Evolutionary conservation across 2,113 vertebrate genomes (phyloP), one percentile per base, ranked within the genome.

Genomic region (Furnarius figulus): DNA sequence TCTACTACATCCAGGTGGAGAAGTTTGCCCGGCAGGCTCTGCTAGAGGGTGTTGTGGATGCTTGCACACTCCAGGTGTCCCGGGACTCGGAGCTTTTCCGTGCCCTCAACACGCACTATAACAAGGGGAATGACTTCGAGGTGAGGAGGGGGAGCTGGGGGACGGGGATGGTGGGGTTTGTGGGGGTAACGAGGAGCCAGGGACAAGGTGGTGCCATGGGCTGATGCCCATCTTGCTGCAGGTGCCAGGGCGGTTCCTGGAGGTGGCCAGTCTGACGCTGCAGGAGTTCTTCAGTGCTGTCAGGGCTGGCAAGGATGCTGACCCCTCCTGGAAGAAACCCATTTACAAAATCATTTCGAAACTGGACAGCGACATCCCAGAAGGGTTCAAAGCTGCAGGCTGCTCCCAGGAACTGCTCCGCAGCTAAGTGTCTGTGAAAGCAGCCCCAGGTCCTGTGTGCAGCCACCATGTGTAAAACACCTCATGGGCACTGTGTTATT

Each of bases 291-390:
- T 99, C 98, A 99, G 97, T 0, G 99, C 99, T 8, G 97, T 99
- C 67, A 98, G 98, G 53, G 77, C 98, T 1, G 98, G 99, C 94
- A 99, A 99, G 98, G 99, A 99, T 14, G 97, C 98, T 0, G 99
- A 99, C 94, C 98, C 99, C 33, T 99, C 99, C 28, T 99, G 99
- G 99, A 99, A 99, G 95, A 99, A 99, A 97, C 98, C 99, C 89
- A 99, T 99, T 96, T 99, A 99, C 98, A 99, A 99, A 98, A 99
- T 99, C 42, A 99, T 99, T 98, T 99, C 99, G 37, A 99, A 99
- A 98, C 98, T 99, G 96, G 99, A 99, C 98, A 99, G 98, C 22
- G 98, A 99, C 67, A 99, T 99, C 72, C 99, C 99, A 0, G 99
- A 99, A 46, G 98, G 98, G 66, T 99, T 99, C 97, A 99, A 99